Percentiles rank a stretch among this genome's conserved stretches.
Conservation (phyloP, 2,113 vertebrate species). For the Bos javanicus region DNA sequence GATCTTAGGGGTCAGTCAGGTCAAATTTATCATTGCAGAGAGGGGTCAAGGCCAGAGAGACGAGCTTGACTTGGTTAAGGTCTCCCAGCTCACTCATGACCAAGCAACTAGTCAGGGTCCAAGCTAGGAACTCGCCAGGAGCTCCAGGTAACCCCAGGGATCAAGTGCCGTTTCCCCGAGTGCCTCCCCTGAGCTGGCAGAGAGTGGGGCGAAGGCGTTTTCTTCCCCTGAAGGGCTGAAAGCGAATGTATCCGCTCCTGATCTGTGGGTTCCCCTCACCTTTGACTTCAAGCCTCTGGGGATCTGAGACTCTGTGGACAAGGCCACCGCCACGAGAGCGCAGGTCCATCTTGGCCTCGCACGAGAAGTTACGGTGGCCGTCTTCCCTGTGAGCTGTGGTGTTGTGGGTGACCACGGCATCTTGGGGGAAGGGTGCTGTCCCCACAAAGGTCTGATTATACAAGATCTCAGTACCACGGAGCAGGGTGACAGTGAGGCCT, state of each 20-base stretch:
- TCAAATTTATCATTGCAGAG: not conserved
- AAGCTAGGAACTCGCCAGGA: not conserved
- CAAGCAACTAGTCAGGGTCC: not conserved
- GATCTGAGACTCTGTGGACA: accelerated
- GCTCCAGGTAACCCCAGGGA: not conserved
- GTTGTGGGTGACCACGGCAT: not conserved
- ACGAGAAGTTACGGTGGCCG: slow-evolving; percentile 17
- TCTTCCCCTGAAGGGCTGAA: not conserved
- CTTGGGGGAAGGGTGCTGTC: accelerated
- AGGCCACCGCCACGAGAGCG: accelerated
- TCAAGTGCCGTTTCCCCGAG: too few relatives aligned
- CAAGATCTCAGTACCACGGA: slow-evolving; percentile 4
- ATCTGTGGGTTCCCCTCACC: not conserved
- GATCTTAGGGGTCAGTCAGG: not conserved
- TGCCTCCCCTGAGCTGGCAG: not conserved
- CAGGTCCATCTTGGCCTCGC: slow-evolving; percentile 44
- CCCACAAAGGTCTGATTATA: not conserved
- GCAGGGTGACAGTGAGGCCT: slow-evolving; percentile 51
- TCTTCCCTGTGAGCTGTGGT: not conserved
- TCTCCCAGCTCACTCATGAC: not conserved
- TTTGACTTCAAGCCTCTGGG: not conserved
- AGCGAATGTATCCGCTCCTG: accelerated
- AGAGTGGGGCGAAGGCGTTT: not conserved
- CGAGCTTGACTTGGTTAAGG: not conserved
- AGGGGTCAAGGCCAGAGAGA: not conserved